A percentile compares a stretch with the other conserved stretches of the same genome.
Evolutionary conservation across 2,797 vertebrate genomes (phyloP).

Genomic region (Pristis pectinata): DNA sequence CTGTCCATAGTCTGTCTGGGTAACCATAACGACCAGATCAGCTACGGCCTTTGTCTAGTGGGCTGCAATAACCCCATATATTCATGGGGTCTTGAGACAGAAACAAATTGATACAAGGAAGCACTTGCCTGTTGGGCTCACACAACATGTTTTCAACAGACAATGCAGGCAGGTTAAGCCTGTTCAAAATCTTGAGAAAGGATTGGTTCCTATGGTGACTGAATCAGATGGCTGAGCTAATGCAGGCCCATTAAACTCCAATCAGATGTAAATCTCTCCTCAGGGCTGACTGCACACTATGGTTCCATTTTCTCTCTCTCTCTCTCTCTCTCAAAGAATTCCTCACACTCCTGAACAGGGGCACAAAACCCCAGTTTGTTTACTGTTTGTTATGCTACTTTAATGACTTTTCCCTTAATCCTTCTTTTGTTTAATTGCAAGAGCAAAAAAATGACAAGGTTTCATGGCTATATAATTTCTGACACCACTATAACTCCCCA

Average conservation of each 20-base stretch:
- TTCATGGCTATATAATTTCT: constrained; percentile 77
- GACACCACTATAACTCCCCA: constrained; percentile 53
- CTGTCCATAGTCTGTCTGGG: constrained; percentile 62
- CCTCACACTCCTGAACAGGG: constrained; percentile 58
- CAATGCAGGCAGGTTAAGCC: constrained; percentile 80
- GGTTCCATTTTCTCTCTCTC: background rate
- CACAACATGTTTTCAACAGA: constrained; percentile 74
- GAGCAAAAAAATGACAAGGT: constrained; percentile 71
- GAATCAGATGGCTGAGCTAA: constrained; percentile 62
- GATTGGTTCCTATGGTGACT: constrained; percentile 66
- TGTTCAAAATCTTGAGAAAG: constrained; percentile 88
- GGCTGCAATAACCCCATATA: constrained; percentile 76
- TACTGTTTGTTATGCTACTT: constrained; percentile 83
- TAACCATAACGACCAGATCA: constrained; percentile 83
- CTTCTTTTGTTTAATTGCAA: constrained; percentile 69
- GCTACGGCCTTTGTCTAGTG: constrained; percentile 70
- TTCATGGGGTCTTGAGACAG: constrained; percentile 78
- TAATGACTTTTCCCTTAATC: constrained; percentile 80
- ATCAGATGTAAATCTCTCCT: constrained; percentile 83
- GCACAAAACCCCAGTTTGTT: constrained; percentile 88
- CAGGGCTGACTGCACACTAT: constrained; percentile 46
- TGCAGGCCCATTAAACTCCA: constrained; percentile 82
- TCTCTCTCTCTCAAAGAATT: constrained; percentile 39
- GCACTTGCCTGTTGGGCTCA: constrained; percentile 66
- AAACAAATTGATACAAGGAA: constrained; percentile 95